phyloP scores from a whole-genome alignment of 2,113 vertebrate species.

The Dryoscopus gambensis region DNA sequence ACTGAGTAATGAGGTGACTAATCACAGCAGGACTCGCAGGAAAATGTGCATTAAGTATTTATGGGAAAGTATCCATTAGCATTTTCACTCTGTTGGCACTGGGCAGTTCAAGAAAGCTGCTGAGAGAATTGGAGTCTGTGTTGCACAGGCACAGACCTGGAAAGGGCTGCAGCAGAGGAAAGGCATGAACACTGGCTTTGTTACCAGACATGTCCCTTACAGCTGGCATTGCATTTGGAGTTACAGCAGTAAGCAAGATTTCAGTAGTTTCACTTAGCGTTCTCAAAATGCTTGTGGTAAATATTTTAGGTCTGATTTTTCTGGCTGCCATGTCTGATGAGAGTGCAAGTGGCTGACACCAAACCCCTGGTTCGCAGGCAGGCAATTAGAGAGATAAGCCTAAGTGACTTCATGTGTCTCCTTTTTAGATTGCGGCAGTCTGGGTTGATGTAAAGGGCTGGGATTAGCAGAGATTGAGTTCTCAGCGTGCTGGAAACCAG shows the following conservation, averaged over 20 bases:
- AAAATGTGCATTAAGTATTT: constrained; percentile 65
- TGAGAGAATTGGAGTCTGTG: not conserved
- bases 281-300: not conserved
- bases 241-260: not conserved
- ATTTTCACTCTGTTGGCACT: not conserved
- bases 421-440: not conserved
- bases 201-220: not conserved
- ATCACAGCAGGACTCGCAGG: constrained; percentile 29
- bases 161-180: not conserved
- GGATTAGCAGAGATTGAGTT: constrained; percentile 27
- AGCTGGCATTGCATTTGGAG: not conserved
- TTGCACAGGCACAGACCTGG: not conserved
- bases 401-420: constrained; percentile 6
- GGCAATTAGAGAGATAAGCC: constrained; percentile 32
- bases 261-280: not conserved
- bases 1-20: constrained; percentile 50
- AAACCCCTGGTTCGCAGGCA: not conserved
- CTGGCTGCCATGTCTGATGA: not conserved
- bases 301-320: not conserved
- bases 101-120: constrained; percentile 12
- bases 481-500: not conserved
- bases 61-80: constrained; percentile 44
- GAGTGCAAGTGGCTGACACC: not conserved
- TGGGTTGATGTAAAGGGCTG: not conserved
- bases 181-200: not conserved